These are phyloP conservation scores for Tetramorium parvispinum DNA, from an alignment of 1,140 invertebrate species.

Conservation along the genomic window DNA sequence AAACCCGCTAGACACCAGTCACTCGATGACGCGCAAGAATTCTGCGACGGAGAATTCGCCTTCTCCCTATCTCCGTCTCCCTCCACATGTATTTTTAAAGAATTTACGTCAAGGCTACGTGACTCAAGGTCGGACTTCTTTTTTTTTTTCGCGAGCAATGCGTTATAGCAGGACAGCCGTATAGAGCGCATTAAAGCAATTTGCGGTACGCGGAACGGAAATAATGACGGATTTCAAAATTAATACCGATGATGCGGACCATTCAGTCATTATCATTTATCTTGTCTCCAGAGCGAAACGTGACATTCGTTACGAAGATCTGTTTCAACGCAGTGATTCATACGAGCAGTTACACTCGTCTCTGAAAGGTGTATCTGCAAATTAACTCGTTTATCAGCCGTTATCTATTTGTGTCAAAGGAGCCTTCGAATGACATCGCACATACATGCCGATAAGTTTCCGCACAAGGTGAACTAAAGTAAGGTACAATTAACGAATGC, in stretches of 20 bases:
- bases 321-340: conserved; percentile 46
- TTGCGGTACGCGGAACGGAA: conserved; percentile 40
- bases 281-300: conserved; percentile 10
- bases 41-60: conserved; percentile 11
- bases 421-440: conserved; percentile 20
- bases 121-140: conserved; percentile 21
- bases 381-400: conserved; percentile 56
- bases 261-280: conserved; percentile 52
- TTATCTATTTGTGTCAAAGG: conserved; percentile 52
- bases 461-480: conserved; percentile 14
- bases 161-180: not conserved
- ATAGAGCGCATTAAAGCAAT: conserved; percentile 39
- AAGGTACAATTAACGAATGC: not conserved
- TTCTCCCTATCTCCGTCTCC: not conserved
- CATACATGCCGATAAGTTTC: conserved; percentile 22
- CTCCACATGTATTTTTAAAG: conserved; percentile 47
- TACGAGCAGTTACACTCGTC: conserved; percentile 2
- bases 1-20: not conserved
- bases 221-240: conserved; percentile 57
- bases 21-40: conserved; percentile 38
- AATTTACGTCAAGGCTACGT: conserved; percentile 40
- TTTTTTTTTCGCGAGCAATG: conserved; percentile 11
- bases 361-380: conserved; percentile 44
- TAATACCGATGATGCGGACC: conserved; percentile 38
- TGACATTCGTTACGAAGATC: conserved; percentile 17